Evolutionary conservation across 2,113 vertebrate genomes (phyloP), one percentile per base, ranked within the genome.

Genomic region (Formicarius rufipectus): DNA sequence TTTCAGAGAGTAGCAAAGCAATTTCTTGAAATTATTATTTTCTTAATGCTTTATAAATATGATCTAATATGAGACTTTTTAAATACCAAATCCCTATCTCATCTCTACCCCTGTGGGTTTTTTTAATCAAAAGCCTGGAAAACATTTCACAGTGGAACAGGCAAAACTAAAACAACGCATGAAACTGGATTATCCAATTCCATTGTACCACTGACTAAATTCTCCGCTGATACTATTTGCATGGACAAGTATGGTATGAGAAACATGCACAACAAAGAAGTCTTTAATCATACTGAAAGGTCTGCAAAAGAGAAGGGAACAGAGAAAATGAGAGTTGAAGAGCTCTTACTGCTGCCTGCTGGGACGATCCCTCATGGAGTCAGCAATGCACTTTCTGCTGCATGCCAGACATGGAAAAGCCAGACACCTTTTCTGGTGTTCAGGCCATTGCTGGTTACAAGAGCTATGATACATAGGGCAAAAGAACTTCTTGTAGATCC

Each of bases 391-490:
- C 25, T 80, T 45, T 28, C 73, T 81, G 14, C 21, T 5, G 2
- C 15, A 22, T 8, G 50, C 3, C 24, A 37, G 10, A 30, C 0
- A 0, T 4, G 18, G 12, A 39, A 80, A 58, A 80, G 8, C 24
- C 28, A 59, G 22, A 35, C 0, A 0, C 13, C 68, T 0, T 5
- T 21, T 12, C 42, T 49, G 30, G 17, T 45, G 7, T 4, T 14
- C 17, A 39, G n/a, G 35, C 11, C 39, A 37, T 11, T 45, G 44
- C 25, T 45, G 30, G 8, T 23, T 4, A 27, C 22, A 67, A 14
- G 4, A 8, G 35, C 35, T 78, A 14, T 6, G 15, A 27, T 1
- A 18, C 0, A 0, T 7, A 75, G 9, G 45, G 23, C 44, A 87
- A 42, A 81, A 28, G 33, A 75, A 21, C 18, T n/a, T 63, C 4